Percentiles rank a stretch among this genome's conserved stretches.
These are phyloP conservation scores for Listronotus oregonensis DNA, from an alignment of 1,140 invertebrate species.

Conservation along the genomic window DNA sequence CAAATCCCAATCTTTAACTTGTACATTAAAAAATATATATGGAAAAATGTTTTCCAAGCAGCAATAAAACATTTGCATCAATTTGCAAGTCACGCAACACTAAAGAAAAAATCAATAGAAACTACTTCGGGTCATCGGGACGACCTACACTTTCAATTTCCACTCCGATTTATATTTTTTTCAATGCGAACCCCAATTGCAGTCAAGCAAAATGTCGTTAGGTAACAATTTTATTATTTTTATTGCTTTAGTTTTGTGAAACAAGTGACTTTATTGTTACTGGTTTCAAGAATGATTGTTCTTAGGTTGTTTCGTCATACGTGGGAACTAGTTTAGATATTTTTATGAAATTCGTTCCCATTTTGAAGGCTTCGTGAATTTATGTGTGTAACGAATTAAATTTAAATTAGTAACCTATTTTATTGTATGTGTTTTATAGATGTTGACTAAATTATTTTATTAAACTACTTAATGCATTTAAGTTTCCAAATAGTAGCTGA, in stretches of 20 bases:
- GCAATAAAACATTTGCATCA: too few species aligned
- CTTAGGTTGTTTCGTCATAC: slow-evolving; percentile 25
- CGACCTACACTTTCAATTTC: slow-evolving; percentile 27
- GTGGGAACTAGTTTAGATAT: slow-evolving; percentile 26
- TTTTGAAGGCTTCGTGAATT: slow-evolving; percentile 15
- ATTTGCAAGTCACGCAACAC: slow-evolving; percentile 10
- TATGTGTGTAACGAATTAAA: slow-evolving; percentile 11
- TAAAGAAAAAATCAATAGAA: slow-evolving; percentile 26
- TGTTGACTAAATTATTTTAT: too few species aligned
- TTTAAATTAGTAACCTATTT: too few species aligned
- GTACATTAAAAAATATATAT: too few species aligned
- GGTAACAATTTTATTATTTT: slow-evolving; percentile 29
- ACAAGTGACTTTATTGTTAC: slow-evolving; percentile 24
- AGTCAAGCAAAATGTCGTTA: slow-evolving; percentile 7
- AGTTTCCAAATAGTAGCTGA: too few species aligned
- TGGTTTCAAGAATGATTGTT: slow-evolving; percentile 30
- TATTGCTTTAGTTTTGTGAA: slow-evolving; percentile 29
- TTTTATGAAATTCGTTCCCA: slow-evolving; percentile 24
- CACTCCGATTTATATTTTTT: slow-evolving; percentile 15
- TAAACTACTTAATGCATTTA: too few species aligned
- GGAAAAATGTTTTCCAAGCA: too few species aligned
- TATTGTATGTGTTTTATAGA: too few species aligned
- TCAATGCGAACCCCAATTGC: neutral
- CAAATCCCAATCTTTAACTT: too few species aligned
- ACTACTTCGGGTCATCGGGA: slow-evolving; percentile 23